Base-by-base conservation (phyloP, 2,888 invertebrate genomes). In the Lasioglossum leucozonium region DNA sequence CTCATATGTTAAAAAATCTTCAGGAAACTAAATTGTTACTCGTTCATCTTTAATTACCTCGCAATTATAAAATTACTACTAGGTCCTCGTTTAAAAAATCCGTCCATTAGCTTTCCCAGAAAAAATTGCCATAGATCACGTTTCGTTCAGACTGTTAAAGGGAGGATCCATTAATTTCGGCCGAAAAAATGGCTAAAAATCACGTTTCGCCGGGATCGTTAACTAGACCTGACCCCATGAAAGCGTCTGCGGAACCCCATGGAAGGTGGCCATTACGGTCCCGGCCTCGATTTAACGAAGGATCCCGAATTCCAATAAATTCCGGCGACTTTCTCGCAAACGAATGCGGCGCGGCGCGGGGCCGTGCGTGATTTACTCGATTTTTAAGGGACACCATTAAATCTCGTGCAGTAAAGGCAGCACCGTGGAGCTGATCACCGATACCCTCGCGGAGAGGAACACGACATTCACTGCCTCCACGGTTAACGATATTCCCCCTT, bases 401-500 rank as follows among this genome's bases (percentile, higher is more conserved):
- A 76, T 55, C 42, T 55, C 67, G 37, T 18, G 40, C 42, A 72
- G 42, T 72, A 72, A 72, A 51, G 10, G 72, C 26, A 67, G 77
- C 44, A 16, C 6, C 51, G 75, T 51, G 69, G n/a, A 26, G 69
- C 73, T 55, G 84, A 82, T 81, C 74, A 55, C 72, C 72, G 82
- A 87, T 81, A 89, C 72, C 77, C 47, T 77, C 51, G 73, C 55
- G 34, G 77, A 73, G 72, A 72, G 72, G 44, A 69, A 75, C 80
- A 71, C 58, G 72, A 81, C 71, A 74, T 87, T 82, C 88, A 71
- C 85, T 74, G 79, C 47, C 76, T 78, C 58, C 69, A 55, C 47
- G 79, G 73, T 80, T 88, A 88, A 88, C 82, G 82, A 85, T 72
- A 69, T 69, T 75, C 86, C 75, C 79, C 76, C 73, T 69, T 71